Percentiles rank a stretch among this genome's conserved stretches.
These are phyloP conservation scores for Galerucella pusilla DNA, from an alignment of 2,888 invertebrate genomes.

Conservation along the genomic window DNA sequence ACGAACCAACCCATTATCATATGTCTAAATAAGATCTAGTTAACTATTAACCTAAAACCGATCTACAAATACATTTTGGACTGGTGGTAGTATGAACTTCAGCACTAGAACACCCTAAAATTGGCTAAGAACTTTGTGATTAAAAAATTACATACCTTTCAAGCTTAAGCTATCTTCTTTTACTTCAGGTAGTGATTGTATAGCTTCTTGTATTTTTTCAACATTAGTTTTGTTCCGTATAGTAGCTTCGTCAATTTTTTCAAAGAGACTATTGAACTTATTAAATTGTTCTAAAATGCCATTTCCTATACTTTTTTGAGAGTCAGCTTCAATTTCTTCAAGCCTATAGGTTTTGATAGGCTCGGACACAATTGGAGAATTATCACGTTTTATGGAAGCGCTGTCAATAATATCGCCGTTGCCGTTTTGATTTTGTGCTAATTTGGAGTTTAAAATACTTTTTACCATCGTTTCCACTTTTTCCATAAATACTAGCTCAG, in stretches of 20 bases:
- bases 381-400: background rate
- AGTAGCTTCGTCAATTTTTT: conserved; percentile 33
- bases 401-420: background rate
- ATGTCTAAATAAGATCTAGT: too few species aligned
- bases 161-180: background rate
- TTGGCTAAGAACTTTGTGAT: background rate
- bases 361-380: background rate
- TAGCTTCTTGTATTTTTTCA: conserved; percentile 27
- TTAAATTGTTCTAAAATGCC: conserved; percentile 13
- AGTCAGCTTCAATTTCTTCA: background rate
- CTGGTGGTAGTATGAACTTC: too few species aligned
- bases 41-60: too few species aligned
- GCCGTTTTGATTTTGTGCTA: background rate
- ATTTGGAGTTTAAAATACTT: conserved; percentile 1
- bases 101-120: too few species aligned
- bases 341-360: conserved; percentile 1
- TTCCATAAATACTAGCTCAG: conserved; percentile 1
- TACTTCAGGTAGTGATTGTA: background rate
- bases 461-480: background rate
- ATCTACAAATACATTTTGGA: too few species aligned
- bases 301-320: conserved; percentile 19
- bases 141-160: background rate
- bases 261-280: conserved; percentile 28
- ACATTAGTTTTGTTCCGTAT: conserved; percentile 22
- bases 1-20: too few species aligned